Percentiles rank a stretch among this genome's conserved stretches.
Conservation (phyloP, 1,140 invertebrate genomes). For the Procambarus clarkii region DNA sequence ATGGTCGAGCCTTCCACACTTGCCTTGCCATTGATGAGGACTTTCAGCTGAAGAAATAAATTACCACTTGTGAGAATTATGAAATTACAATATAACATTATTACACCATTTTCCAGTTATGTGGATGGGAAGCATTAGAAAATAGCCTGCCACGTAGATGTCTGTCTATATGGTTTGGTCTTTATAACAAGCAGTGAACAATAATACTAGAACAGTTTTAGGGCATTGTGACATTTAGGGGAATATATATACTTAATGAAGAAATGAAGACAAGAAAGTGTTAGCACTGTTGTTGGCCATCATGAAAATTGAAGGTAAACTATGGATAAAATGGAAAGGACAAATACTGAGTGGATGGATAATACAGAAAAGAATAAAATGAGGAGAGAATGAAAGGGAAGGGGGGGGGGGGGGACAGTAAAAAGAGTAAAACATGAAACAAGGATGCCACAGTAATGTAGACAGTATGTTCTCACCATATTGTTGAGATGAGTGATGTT, state of each 20-base stretch:
- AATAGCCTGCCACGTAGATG: no score
- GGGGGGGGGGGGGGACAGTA: not conserved
- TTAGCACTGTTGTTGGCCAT: not conserved
- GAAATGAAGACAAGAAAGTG: no score
- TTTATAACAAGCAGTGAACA: no score
- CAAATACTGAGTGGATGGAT: not conserved
- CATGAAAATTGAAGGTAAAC: not conserved
- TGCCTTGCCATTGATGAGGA: not conserved
- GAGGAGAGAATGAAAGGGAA: not conserved
- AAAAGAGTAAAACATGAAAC: not conserved
- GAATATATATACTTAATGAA: no score
- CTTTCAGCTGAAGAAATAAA: constrained; percentile 1
- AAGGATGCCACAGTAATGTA: not conserved
- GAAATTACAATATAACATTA: no score
- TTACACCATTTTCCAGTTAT: no score
- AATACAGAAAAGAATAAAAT: no score
- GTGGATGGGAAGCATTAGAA: no score
- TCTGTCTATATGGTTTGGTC: no score
- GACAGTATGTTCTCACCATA: not conserved
- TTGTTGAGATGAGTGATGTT: not conserved
- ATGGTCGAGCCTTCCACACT: not conserved
- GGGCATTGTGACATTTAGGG: no score
- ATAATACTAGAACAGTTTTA: no score
- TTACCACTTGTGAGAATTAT: no score
- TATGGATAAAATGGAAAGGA: not conserved